Base-by-base conservation (phyloP, 2,113 vertebrate species). In the Rhegmatorhina hoffmannsi region DNA sequence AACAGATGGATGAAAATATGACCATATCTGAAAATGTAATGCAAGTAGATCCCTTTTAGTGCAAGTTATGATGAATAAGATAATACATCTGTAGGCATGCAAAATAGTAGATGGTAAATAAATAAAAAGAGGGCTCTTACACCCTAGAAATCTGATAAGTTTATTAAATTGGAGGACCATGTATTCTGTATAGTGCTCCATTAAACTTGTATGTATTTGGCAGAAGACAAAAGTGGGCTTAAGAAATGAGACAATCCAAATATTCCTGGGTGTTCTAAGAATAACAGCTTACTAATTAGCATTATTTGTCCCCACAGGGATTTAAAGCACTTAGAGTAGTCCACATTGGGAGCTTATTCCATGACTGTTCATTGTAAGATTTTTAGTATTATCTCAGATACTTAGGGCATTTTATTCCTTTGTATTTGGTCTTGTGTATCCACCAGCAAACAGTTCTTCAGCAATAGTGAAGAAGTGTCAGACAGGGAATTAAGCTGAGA, bases 271-370 rank as follows among this genome's bases (percentile, higher is more conserved):
- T 1, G 1, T 47, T 77, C 56, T 64, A 66, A 77, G 59, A 74
- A 25, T 46, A 44, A n/a, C 20, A 75, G 10, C 18, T 21, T 33
- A 15, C 20, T 78, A 36, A 58, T 20, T 33, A 56, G n/a, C 8
- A 2, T 26, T 58, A 0, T 52, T 17, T 55, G 12, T 7, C 11
- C 28, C 50, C 6, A 3, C 13, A 2, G n/a, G 11, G 18, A 70
- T 70, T 84, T 87, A 63, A 75, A 52, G 9, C 18, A 31, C 26
- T 40, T 60, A 13, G 10, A 26, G 7, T 13, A 75, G 34, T 36
- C 31, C 29, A 13, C 10, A 4, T 3, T 74, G 14, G 6, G 40
- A 85, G 14, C 6, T 81, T 64, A 29, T 23, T 60, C 47, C 9
- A 11, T 59, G 38, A 38, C n/a, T 78, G 38, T 63, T 34, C 9